Evolutionary conservation across 2,113 vertebrate species (phyloP).

Genomic region (Talpa occidentalis): DNA sequence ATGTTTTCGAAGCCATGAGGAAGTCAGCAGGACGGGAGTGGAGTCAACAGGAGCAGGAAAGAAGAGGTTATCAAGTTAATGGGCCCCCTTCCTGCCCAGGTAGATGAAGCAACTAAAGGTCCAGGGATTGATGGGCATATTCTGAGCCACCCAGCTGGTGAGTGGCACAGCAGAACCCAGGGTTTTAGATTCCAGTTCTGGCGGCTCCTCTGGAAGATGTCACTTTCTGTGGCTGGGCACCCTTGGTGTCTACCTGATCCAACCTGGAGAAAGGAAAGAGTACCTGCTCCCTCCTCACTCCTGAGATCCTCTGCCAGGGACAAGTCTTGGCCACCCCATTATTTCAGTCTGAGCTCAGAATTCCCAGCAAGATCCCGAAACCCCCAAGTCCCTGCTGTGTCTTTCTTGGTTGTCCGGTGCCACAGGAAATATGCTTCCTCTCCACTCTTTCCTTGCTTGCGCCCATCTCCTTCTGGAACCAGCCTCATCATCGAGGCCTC

Average conservation of each 20-base stretch:
- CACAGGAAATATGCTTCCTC: neutral
- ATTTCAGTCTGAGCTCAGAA: neutral
- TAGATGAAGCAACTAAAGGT: neutral
- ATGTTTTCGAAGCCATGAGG: neutral
- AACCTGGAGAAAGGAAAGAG: neutral
- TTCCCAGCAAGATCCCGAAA: neutral
- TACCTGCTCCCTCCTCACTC: neutral
- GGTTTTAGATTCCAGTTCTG: neutral
- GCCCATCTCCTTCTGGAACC: neutral
- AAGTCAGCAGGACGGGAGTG: neutral
- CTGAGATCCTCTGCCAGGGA: neutral
- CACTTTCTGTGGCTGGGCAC: fast-evolving
- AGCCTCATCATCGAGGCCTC: neutral
- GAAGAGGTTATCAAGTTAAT: fast-evolving
- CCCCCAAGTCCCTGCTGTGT: fast-evolving
- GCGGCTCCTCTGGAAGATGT: fast-evolving
- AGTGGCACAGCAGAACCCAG: neutral
- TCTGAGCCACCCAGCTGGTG: neutral
- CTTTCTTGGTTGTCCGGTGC: neutral
- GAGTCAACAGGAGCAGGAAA: neutral
- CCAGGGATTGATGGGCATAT: neutral
- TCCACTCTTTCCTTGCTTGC: neutral
- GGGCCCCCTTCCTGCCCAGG: fast-evolving
- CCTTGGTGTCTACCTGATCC: fast-evolving
- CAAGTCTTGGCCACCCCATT: fast-evolving